Percentiles rank a stretch among this genome's conserved stretches.
phyloP scores from a whole-genome alignment of 1,140 invertebrate species.

The Tetramorium alpestre region DNA sequence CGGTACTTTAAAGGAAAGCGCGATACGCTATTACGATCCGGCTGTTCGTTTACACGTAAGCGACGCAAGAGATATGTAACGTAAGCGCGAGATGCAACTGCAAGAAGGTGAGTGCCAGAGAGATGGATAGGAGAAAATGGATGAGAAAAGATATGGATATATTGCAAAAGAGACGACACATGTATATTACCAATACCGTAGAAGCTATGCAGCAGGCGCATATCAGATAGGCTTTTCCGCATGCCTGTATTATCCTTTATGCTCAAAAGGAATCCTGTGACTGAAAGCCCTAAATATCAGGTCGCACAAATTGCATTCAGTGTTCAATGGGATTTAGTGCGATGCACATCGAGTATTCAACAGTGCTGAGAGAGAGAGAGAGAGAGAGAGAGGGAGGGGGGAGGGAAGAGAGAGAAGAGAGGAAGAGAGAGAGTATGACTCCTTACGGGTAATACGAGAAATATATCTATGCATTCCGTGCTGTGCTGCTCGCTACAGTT shows the following conservation, averaged over 20 bases:
- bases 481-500: slow-evolving; percentile 15
- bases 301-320: slow-evolving; percentile 52
- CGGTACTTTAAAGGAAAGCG: slow-evolving; percentile 51
- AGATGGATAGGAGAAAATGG: slow-evolving; percentile 48
- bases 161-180: slow-evolving; percentile 29
- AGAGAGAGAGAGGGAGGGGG: not conserved
- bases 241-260: slow-evolving; percentile 26
- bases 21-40: slow-evolving; percentile 51
- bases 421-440: not conserved
- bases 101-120: slow-evolving; percentile 25
- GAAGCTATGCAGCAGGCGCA: slow-evolving; percentile 9
- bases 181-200: not conserved
- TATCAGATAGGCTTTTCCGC: slow-evolving; percentile 30
- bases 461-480: slow-evolving; percentile 42
- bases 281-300: slow-evolving; percentile 56
- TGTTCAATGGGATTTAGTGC: slow-evolving; percentile 54
- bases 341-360: slow-evolving; percentile 40
- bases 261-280: slow-evolving; percentile 43
- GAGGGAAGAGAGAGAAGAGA: not conserved
- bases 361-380: not conserved
- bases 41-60: slow-evolving; percentile 31
- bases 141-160: slow-evolving; percentile 53
- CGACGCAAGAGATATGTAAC: slow-evolving; percentile 36
- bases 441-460: slow-evolving; percentile 36
- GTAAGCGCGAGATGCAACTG: slow-evolving; percentile 33